These are phyloP conservation scores for Pipra filicauda DNA, from an alignment of 2,113 vertebrate species.

Conservation along the genomic window DNA sequence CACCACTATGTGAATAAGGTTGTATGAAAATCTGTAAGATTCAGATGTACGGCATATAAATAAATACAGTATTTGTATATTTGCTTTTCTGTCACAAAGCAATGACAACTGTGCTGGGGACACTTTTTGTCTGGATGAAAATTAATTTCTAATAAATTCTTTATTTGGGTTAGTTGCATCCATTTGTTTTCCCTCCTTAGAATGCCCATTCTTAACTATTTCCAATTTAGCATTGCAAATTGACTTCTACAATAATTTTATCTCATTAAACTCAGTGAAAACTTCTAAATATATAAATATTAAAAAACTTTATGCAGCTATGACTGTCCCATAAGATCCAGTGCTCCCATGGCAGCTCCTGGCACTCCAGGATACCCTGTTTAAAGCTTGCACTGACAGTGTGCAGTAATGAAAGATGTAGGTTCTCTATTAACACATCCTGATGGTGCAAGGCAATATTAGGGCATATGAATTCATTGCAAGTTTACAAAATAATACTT, in stretches of 20 bases:
- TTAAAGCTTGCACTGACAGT: background rate
- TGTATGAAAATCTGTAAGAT: background rate
- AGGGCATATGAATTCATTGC: background rate
- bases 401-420: rapidly evolving
- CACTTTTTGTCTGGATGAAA: background rate
- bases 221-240: background rate
- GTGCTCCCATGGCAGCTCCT: background rate
- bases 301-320: background rate
- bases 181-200: background rate
- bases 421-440: background rate
- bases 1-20: rapidly evolving
- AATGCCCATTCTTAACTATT: background rate
- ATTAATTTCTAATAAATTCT: background rate
- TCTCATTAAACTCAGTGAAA: background rate
- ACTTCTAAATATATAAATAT: background rate
- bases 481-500: background rate
- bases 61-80: background rate
- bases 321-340: background rate
- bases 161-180: background rate
- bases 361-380: background rate
- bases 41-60: background rate
- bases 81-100: background rate
- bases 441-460: background rate
- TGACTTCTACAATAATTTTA: background rate
- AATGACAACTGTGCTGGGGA: background rate